Evolutionary conservation across 2,113 vertebrate genomes (phyloP), one percentile per base, ranked within the genome.

Genomic region (Vicugna pacos): DNA sequence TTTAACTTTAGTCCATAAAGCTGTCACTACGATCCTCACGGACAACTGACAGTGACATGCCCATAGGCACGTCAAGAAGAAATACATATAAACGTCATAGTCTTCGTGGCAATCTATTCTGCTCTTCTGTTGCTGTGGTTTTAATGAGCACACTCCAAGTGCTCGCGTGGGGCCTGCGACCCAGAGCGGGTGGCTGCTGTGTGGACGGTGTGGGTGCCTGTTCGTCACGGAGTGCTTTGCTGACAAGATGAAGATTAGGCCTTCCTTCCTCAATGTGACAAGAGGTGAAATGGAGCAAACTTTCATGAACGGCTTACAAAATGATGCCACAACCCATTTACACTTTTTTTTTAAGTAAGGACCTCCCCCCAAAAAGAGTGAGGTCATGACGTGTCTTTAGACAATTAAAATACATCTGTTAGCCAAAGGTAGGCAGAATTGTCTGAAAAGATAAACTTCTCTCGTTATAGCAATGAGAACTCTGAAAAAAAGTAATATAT

Each of bases 61-160:
- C 97, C 35, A 95, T 4, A 92, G 58, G 87, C 89, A 87, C 13
- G 60, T 97, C 96, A 98, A 92, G 94, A 97, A 97, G 50, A 91
- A 98, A 97, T 83, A 90, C 87, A 94, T 52, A 75, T 16, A 95
- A 89, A 85, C 92, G 97, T 95, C 96, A 97, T 19, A 98, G 96
- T 97, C 90, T 91, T 94, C 93, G 89, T 83, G 76, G 93, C 96
- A 98, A 96, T 98, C 98, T 98, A 96, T 98, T 97, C 92, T 96
- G 95, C 92, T 54, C 96, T 86, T 35, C 86, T 80, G 64, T 90
- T 94, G 52, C 72, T 97, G 48, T 96, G 96, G 98, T 94, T 98
- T 98, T 94, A 98, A 98, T 90, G 81, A 96, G 97, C 84, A 95
- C n/a, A 62, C 94, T 89, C 26, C 73, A 95, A 96, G 32, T 86